A percentile compares a stretch with the other conserved stretches of the same genome.
Conservation (phyloP, 2,113 vertebrate genomes). For the Mormoops blainvillei region DNA sequence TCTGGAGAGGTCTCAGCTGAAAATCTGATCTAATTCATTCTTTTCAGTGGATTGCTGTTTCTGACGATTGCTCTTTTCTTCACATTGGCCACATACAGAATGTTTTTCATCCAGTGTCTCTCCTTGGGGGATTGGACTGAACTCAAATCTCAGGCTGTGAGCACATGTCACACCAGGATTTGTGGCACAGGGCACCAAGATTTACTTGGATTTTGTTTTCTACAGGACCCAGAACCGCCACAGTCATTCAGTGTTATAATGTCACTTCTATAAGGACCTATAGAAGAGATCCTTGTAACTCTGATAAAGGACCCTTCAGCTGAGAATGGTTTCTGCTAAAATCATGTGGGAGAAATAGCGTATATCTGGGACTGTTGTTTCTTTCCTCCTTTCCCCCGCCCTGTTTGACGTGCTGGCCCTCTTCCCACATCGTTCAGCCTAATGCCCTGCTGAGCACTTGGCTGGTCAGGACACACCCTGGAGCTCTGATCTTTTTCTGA, state of each 20-base stretch:
- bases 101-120: background rate
- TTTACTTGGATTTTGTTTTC: conserved; percentile 13
- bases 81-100: background rate
- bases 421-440: background rate
- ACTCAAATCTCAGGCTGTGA: conserved; percentile 50
- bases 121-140: conserved; percentile 35
- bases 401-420: background rate
- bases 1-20: background rate
- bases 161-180: conserved; percentile 46
- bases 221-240: background rate
- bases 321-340: background rate
- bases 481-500: background rate
- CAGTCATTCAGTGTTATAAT: background rate
- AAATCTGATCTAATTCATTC: background rate
- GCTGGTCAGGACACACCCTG: background rate
- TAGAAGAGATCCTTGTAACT: background rate
- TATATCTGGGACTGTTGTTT: background rate
- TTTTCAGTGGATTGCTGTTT: background rate
- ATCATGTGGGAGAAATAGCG: background rate
- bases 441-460: background rate
- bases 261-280: background rate
- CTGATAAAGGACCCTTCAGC: background rate
- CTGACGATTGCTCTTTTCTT: background rate
- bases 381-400: background rate
- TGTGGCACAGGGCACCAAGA: background rate